phyloP scores from a whole-genome alignment of 2,113 vertebrate species.

The Corapipo altera region DNA sequence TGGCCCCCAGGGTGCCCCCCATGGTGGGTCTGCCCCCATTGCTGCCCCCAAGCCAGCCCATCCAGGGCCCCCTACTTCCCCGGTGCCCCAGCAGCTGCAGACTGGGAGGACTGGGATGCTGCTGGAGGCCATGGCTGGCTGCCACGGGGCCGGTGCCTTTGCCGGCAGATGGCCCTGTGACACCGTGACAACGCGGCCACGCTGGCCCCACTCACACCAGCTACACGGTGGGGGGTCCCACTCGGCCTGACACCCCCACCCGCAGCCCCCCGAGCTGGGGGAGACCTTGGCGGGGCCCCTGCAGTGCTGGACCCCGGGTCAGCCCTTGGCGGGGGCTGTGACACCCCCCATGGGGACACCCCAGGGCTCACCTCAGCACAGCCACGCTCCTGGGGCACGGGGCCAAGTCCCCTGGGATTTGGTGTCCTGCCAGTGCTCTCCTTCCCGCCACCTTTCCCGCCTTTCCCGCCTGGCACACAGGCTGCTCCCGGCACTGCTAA shows the following conservation, averaged over 20 bases:
- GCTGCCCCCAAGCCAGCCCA: background rate
- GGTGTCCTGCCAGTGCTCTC: background rate
- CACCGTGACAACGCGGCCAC: background rate
- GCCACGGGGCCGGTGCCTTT: background rate
- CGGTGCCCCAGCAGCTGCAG: background rate
- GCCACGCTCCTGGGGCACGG: accelerated
- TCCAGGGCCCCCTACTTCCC: background rate
- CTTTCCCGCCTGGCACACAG: background rate
- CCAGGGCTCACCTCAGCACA: background rate
- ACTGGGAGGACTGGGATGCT: background rate
- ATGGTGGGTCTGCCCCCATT: too few relatives aligned
- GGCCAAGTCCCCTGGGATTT: background rate
- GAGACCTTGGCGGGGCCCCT: too few relatives aligned
- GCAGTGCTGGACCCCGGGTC: background rate
- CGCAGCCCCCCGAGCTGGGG: background rate
- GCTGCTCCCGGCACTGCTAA: too few relatives aligned
- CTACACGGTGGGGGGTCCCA: accelerated
- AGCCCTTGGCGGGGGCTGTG: background rate
- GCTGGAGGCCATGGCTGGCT: background rate
- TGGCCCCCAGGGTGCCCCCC: background rate
- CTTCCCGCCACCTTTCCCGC: background rate
- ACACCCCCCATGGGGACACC: background rate
- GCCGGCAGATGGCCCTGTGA: slow-evolving; percentile 55
- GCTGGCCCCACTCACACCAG: background rate
- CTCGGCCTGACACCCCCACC: accelerated